phyloP scores from a whole-genome alignment of 2,888 invertebrate species.

The Drosophila subsilvestris region DNA sequence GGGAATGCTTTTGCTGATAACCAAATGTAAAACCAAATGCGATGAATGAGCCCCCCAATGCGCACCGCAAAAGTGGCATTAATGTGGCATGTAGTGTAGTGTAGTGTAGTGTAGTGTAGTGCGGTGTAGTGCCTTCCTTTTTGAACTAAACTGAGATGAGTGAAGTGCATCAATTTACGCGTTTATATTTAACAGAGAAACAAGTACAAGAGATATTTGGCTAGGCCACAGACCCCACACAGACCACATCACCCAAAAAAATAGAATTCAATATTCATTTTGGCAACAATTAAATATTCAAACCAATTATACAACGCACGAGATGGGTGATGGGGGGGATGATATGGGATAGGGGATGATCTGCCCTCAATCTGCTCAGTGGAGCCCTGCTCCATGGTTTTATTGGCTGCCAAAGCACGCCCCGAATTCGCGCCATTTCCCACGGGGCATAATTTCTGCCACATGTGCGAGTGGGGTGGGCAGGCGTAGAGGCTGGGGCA shows the following conservation, averaged over 20 bases:
- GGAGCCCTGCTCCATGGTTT: conserved; percentile 9
- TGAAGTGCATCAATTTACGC: neutral
- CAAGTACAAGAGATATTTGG: neutral
- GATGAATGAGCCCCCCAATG: no score
- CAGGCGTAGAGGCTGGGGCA: no score
- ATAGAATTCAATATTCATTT: conserved; percentile 35
- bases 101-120: conserved; percentile 1
- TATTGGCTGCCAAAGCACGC: conserved; percentile 57
- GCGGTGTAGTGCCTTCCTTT: neutral
- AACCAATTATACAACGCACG: conserved; percentile 56
- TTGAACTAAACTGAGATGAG: neutral
- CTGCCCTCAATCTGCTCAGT: conserved; percentile 6
- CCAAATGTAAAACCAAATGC: no score
- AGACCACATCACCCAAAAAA: neutral
- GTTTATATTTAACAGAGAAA: neutral
- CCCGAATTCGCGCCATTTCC: conserved; percentile 49
- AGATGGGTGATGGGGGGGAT: no score
- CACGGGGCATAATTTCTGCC: conserved; percentile 45
- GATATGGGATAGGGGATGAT: neutral
- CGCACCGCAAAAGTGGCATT: conserved; percentile 7
- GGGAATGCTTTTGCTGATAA: no score
- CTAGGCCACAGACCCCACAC: neutral
- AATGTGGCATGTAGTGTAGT: conserved; percentile 2
- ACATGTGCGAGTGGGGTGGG: conserved; percentile 24
- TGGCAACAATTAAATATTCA: conserved; percentile 68